Evolutionary conservation across 1,140 invertebrate genomes (phyloP).

Genomic region (Atopsyche davidsoni): DNA sequence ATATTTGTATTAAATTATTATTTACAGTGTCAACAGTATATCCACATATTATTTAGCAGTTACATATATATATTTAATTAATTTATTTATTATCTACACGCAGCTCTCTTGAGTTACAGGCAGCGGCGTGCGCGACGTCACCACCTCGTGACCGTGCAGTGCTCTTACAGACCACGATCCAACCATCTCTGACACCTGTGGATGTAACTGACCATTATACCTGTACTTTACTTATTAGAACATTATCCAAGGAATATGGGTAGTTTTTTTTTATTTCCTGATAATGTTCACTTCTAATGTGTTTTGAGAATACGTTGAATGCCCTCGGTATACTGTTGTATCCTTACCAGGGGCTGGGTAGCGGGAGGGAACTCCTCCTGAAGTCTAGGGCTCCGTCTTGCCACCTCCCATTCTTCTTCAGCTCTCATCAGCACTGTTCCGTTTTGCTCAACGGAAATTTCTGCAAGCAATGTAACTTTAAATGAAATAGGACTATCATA

Average conservation of each 20-base stretch:
- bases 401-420: slow-evolving; percentile 28
- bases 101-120: slow-evolving; percentile 28
- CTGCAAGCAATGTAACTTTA: neutral
- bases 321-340: too few species aligned
- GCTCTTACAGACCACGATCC: slow-evolving; percentile 25
- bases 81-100: slow-evolving; percentile 19
- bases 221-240: too few species aligned
- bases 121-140: slow-evolving; percentile 24
- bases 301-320: too few species aligned
- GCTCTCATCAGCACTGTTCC: slow-evolving; percentile 26
- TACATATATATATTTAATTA: too few species aligned
- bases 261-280: too few species aligned
- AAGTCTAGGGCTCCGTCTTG: slow-evolving; percentile 25
- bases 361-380: slow-evolving; percentile 3
- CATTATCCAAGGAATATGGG: too few species aligned
- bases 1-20: too few species aligned
- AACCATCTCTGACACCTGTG: slow-evolving; percentile 23
- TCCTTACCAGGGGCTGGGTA: slow-evolving; percentile 5
- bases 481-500: too few species aligned
- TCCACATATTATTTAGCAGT: too few species aligned
- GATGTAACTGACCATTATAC: too few species aligned
- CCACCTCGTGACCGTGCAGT: slow-evolving; percentile 23
- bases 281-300: too few species aligned
- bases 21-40: too few species aligned
- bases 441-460: slow-evolving; percentile 22